Conservation (phyloP, 1,140 invertebrate genomes). For the Ooceraea biroi region DNA sequence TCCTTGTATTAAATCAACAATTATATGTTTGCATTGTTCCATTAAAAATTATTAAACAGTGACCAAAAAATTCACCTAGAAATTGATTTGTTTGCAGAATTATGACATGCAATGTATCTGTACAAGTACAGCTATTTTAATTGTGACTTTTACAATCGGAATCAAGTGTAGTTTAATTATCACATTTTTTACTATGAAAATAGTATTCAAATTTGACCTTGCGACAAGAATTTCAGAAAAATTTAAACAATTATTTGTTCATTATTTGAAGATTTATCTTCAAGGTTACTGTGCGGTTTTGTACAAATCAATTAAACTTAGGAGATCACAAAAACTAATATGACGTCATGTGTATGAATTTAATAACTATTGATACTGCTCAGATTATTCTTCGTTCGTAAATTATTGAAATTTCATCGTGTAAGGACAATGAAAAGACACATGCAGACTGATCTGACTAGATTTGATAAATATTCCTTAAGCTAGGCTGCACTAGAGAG, state of each 20-base stretch:
- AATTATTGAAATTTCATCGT: neutral
- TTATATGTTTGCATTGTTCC: neutral
- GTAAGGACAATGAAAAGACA: constrained; percentile 19
- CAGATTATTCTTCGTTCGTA: neutral
- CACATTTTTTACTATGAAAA: neutral
- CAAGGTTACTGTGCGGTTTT: neutral
- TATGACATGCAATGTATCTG: too few species aligned
- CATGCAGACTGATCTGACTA: constrained; percentile 66
- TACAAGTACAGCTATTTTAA: too few species aligned
- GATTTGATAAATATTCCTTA: constrained; percentile 65
- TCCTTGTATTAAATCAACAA: constrained; percentile 19
- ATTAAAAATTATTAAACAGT: too few species aligned
- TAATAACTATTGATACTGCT: too few species aligned
- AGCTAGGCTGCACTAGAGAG: constrained; percentile 66
- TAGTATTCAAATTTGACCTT: neutral
- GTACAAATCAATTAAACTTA: neutral
- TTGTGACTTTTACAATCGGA: too few species aligned
- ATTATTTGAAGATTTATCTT: neutral
- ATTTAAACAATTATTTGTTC: neutral
- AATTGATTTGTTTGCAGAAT: too few species aligned
- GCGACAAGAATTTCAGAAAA: neutral
- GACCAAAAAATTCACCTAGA: too few species aligned
- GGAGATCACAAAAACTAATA: too few species aligned
- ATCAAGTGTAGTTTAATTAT: too few species aligned
- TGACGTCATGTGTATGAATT: too few species aligned